phyloP scores from a whole-genome alignment of 2,888 invertebrate species.

The Paralinhomoeus sp. region DNA sequence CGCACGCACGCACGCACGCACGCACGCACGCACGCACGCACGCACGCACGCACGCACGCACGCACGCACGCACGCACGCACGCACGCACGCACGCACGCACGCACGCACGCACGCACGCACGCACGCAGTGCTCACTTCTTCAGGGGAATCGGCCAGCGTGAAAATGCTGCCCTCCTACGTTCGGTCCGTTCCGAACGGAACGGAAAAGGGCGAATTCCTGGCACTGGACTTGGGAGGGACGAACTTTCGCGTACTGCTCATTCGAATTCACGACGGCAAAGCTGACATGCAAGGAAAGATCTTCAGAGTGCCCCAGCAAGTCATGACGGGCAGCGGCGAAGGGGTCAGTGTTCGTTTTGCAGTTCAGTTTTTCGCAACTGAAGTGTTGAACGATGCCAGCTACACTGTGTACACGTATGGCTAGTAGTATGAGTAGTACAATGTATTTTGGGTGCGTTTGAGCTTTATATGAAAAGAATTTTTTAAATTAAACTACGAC shows the following conservation, averaged over 20 bases:
- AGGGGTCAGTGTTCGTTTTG: constrained; percentile 26
- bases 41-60: too few species aligned
- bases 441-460: too few species aligned
- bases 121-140: too few species aligned
- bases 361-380: too few species aligned
- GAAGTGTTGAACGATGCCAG: too few species aligned
- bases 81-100: too few species aligned
- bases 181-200: constrained; percentile 22
- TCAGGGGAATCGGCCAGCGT: constrained; percentile 16
- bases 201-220: constrained; percentile 58
- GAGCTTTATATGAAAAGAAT: too few species aligned
- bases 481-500: too few species aligned
- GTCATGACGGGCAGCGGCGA: constrained; percentile 77
- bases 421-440: background rate
- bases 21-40: too few species aligned
- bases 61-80: too few species aligned
- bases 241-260: constrained; percentile 82
- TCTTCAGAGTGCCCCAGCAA: constrained; percentile 76
- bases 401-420: background rate
- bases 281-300: constrained; percentile 86
- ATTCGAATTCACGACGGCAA: constrained; percentile 37
- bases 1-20: too few species aligned
- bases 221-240: constrained; percentile 87
- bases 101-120: too few species aligned
- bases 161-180: constrained; percentile 23